These are phyloP conservation scores for Jaculus jaculus DNA, from an alignment of 2,113 vertebrate genomes.

Conservation along the genomic window DNA sequence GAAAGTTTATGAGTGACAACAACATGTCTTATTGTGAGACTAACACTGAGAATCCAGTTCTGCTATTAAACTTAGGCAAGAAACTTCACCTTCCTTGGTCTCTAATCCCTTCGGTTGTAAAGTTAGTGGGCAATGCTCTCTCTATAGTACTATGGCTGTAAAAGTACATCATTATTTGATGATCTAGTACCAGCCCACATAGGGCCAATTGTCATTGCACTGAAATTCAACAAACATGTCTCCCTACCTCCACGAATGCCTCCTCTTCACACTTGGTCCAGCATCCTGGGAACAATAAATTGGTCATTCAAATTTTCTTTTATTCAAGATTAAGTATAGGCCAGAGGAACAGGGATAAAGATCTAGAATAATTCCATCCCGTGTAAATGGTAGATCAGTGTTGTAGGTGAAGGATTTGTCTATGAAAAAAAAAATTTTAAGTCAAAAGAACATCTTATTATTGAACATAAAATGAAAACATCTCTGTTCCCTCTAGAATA, in stretches of 20 bases:
- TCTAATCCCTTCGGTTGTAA: background rate
- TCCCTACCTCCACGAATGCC: background rate
- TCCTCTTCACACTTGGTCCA: background rate
- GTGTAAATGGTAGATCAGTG: background rate
- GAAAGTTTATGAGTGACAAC: background rate
- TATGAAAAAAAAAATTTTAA: slow-evolving; percentile 37
- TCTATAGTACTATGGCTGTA: background rate
- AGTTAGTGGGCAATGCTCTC: background rate
- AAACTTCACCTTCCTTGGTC: background rate
- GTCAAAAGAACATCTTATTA: slow-evolving; percentile 40
- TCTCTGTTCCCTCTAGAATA: slow-evolving; percentile 33
- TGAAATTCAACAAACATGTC: background rate
- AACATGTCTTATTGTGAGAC: background rate
- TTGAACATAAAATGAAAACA: slow-evolving; percentile 51
- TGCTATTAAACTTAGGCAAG: background rate
- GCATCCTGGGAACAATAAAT: background rate
- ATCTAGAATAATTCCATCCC: slow-evolving; percentile 24
- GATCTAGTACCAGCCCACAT: background rate
- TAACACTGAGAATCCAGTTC: background rate
- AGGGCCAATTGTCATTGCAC: background rate
- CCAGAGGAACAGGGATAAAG: background rate
- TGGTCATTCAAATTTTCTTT: background rate
- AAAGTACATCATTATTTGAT: background rate
- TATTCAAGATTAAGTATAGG: background rate
- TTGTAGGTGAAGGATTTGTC: background rate